These are phyloP conservation scores for Hemicordylus capensis DNA, from an alignment of 2,113 vertebrate species.

Conservation along the genomic window DNA sequence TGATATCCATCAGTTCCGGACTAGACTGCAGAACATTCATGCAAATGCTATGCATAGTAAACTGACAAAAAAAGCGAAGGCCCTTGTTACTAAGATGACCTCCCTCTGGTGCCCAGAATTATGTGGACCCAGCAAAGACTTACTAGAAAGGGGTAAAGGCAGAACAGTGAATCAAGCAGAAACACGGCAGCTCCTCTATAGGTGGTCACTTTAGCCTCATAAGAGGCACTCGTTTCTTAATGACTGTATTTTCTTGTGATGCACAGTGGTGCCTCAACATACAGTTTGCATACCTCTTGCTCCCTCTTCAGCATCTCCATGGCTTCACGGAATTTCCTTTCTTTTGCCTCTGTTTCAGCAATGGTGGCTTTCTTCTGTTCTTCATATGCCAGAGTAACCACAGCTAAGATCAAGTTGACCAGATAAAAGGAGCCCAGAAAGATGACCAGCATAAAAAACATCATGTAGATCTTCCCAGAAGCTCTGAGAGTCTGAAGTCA, in stretches of 20 bases:
- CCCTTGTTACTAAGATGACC: no score
- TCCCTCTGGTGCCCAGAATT: no score
- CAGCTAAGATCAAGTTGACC: conserved; percentile 96
- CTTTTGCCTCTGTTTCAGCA: conserved; percentile 91
- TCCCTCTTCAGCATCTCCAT: conserved; percentile 87
- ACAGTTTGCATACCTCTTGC: conserved; percentile 79
- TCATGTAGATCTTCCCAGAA: conserved; percentile 93
- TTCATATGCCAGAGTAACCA: conserved; percentile 97
- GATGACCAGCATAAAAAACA: conserved; percentile 97
- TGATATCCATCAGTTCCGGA: background rate
- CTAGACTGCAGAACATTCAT: background rate
- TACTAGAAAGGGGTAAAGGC: background rate
- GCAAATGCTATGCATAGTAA: background rate
- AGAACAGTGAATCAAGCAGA: background rate
- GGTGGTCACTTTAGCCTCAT: background rate
- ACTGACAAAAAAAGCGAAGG: no score
- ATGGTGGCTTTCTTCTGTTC: conserved; percentile 96
- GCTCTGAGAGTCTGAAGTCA: conserved; percentile 89
- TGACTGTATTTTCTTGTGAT: background rate
- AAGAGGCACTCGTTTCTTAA: background rate
- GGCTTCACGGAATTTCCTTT: conserved; percentile 84
- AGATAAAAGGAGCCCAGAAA: conserved; percentile 98
- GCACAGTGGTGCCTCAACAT: no score
- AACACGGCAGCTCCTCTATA: no score
- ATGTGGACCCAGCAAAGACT: background rate